Evolutionary conservation across 2,797 vertebrate genomes (phyloP), one percentile per base, ranked within the genome.

Genomic region (Meriones psammophilus): DNA sequence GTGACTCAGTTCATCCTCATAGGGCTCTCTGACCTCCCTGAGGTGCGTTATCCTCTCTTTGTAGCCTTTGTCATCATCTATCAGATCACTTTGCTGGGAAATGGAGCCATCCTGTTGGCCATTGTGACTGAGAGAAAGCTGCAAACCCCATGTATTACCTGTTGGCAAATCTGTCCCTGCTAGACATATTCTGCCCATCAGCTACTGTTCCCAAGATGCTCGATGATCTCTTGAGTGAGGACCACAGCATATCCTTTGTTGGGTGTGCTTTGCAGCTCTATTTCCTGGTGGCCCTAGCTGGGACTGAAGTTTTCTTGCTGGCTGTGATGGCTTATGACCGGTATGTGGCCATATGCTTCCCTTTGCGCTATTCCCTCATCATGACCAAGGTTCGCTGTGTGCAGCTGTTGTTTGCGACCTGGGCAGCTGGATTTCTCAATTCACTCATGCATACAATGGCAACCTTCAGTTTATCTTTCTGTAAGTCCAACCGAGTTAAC

Each of bases 131-230:
- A 95, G 74, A 85, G 33, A 18, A 96, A 71, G 71, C 81, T 96
- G 22, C 94, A 94, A 22, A 90, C 69, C 1, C 94, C 86, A 95
- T 95, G 93, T 96, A 96, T 26, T 92, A 76, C 39, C 60, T 97
- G 26, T 58, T 96, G 81, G 94, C 73, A 28, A 94, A 93, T 42
- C 15, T 96, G 60, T 86, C 93, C 12, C 13, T 94, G n/a, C 15
- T 97, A 33, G 87, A 96, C 28, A 96, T 94, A 3, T 84, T 78
- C 46, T 97, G 90, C 5, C 64, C 94, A 1, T 91, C 93, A 58
- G 39, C 76, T 15, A 92, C 96, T 7, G 81, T 94, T 0, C 93
- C 92, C 36, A 97, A 91, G 33, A 94, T 96, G 94, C 58, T 94
- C 13, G 5, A 56, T 5, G 87, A 84, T 24, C 94, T 97, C 33